phyloP scores from a whole-genome alignment of 2,113 vertebrate species.

The Phyllostomus hastatus region DNA sequence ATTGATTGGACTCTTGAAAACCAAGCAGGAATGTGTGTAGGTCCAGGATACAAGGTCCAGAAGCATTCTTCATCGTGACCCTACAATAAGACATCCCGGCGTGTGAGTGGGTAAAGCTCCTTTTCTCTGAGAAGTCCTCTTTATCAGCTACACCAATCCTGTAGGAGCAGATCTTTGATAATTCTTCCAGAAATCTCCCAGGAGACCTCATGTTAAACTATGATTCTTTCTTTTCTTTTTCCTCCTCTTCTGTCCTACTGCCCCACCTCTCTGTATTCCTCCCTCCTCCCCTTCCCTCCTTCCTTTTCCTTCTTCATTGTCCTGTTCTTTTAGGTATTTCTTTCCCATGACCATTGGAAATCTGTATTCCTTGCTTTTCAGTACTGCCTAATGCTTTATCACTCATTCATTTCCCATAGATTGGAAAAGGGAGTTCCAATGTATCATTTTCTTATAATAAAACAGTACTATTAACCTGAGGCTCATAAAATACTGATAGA shows the following conservation, averaged over 20 bases:
- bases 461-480: not conserved
- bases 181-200: constrained; percentile 8
- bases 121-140: constrained; percentile 28
- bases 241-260: not conserved
- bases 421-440: not conserved
- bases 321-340: not conserved
- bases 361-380: constrained; percentile 29
- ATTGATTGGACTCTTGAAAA: not conserved
- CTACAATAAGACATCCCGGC: not conserved
- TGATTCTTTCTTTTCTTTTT: constrained; percentile 4
- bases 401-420: not conserved
- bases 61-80: not conserved
- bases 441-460: constrained; percentile 21
- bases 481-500: constrained; percentile 24
- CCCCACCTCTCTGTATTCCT: not conserved
- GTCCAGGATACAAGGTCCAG: not conserved
- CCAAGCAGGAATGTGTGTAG: not conserved
- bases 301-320: not conserved
- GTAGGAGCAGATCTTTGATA: not conserved
- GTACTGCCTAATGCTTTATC: not conserved
- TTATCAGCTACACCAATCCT: not conserved
- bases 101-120: not conserved
- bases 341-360: not conserved
- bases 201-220: not conserved
- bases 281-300: not conserved